Evolutionary conservation across 2,888 invertebrate genomes (phyloP).

Genomic region (Camponotus fellah): DNA sequence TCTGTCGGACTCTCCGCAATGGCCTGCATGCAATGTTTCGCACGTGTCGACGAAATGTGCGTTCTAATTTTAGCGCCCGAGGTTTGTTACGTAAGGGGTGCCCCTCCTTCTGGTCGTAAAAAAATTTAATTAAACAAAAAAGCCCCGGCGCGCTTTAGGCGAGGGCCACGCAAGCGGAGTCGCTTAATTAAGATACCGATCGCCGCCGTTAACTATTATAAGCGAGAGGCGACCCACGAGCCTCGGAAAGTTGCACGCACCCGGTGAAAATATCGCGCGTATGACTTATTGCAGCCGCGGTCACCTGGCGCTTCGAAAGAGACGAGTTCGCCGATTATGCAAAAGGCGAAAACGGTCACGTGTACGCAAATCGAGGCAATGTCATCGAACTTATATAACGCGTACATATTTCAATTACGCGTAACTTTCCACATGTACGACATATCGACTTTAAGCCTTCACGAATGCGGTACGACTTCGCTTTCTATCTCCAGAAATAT

Average conservation of each 20-base stretch:
- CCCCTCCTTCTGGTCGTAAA: background rate
- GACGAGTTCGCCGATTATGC: conserved; percentile 47
- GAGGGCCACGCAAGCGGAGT: conserved; percentile 14
- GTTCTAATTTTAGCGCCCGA: conserved; percentile 35
- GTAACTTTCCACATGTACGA: background rate
- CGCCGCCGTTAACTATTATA: conserved; percentile 28
- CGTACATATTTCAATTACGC: conserved; percentile 69
- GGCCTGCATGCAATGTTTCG: background rate
- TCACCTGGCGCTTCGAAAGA: conserved; percentile 13
- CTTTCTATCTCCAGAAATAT: conserved; percentile 24
- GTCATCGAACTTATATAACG: conserved; percentile 81
- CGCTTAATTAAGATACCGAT: conserved; percentile 54
- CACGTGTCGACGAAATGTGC: conserved; percentile 21
- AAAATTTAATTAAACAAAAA: conserved; percentile 49
- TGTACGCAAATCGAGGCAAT: conserved; percentile 76
- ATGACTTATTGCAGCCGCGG: conserved; percentile 37
- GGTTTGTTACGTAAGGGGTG: background rate
- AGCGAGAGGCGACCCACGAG: conserved; percentile 31
- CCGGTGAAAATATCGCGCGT: conserved; percentile 39
- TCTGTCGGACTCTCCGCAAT: background rate
- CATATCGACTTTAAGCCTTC: background rate
- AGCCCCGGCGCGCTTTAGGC: background rate
- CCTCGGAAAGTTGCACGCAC: conserved; percentile 32
- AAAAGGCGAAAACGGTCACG: conserved; percentile 48
- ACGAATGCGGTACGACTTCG: background rate